Base-by-base conservation (phyloP, 2,888 invertebrate genomes). In the Linnaemya tessellans region DNA sequence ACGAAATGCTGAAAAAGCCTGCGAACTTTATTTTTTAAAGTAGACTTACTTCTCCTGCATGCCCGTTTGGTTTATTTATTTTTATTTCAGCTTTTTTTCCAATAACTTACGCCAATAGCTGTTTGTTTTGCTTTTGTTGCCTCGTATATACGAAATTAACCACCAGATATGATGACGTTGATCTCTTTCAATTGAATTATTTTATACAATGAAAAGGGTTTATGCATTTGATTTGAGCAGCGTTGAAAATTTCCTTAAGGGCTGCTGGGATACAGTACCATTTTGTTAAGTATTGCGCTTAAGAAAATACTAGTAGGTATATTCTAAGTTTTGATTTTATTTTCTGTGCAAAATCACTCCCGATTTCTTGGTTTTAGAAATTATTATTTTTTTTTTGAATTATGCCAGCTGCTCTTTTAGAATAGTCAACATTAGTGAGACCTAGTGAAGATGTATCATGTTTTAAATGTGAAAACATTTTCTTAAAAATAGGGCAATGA, bases 111-210 rank as follows among this genome's bases (percentile, higher is more conserved):
- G 82, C 82, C 82, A 85, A 79, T 58, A 75, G 85, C 85, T 54
- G 60, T 60, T 62, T 20, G 41, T 43, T 46, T 3, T 41, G 3
- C 56, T 41, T 54, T 67, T 11, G 49, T 3, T 46, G 49, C 41
- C 35, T 60, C 22, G 38, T 46, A 54, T 49, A 46, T 60, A 70
- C 70, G 20, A 74, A 77, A 73, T 77, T 77, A 84, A 79, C 85
- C 74, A 82, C 65, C 74, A 81, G 82, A 85, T 85, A 85, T 82
- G 85, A 82, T 88, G 88, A 88, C 88, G 88, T 88, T 88, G 88
- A 88, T 88, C 88, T 87, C 88, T 88, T 88, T 88, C 87, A 88
- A 88, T 90, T 88, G 88, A 89, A 91, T 91, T 85, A 85, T 80
- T 85, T 82, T 56, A 43, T 82, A 82, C 82, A 85, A 80, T 85